A percentile compares a stretch with the other conserved stretches of the same genome.
These are phyloP conservation scores for Diloba caeruleocephala DNA, from an alignment of 2,888 invertebrate species.

Conservation along the genomic window DNA sequence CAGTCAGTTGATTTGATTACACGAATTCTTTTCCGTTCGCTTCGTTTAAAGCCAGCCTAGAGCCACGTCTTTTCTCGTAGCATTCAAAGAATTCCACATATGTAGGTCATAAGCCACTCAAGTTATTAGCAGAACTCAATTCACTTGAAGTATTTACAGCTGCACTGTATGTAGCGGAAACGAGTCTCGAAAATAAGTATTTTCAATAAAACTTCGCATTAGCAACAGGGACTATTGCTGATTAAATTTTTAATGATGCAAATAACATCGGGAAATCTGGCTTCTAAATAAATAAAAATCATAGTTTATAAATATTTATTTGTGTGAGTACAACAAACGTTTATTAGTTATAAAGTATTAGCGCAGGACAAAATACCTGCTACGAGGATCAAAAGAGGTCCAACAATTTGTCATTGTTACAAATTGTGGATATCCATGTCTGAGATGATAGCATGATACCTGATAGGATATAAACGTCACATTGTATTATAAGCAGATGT, in stretches of 20 bases:
- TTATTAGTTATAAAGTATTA: constrained; percentile 41
- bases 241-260: constrained; percentile 40
- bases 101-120: constrained; percentile 40
- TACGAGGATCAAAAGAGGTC: constrained; percentile 17
- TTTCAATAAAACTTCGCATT: constrained; percentile 29
- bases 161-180: constrained; percentile 12
- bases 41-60: constrained; percentile 36
- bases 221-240: constrained; percentile 29
- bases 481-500: constrained; percentile 37
- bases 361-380: constrained; percentile 20
- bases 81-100: constrained; percentile 38
- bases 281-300: constrained; percentile 13
- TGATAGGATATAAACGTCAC: constrained; percentile 50
- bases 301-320: constrained; percentile 5
- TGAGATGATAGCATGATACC: constrained; percentile 30
- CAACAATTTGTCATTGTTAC: constrained; percentile 45
- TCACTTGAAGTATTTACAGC: constrained; percentile 11
- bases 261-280: constrained; percentile 29
- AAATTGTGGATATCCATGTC: constrained; percentile 45
- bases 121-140: constrained; percentile 22
- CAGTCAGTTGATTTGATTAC: constrained; percentile 45
- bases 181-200: constrained; percentile 6
- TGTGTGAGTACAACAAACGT: constrained; percentile 8
- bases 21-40: constrained; percentile 33
- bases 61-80: constrained; percentile 30